Conservation (phyloP, 2,113 vertebrate species). For the Microcebus ravelobensis region DNA sequence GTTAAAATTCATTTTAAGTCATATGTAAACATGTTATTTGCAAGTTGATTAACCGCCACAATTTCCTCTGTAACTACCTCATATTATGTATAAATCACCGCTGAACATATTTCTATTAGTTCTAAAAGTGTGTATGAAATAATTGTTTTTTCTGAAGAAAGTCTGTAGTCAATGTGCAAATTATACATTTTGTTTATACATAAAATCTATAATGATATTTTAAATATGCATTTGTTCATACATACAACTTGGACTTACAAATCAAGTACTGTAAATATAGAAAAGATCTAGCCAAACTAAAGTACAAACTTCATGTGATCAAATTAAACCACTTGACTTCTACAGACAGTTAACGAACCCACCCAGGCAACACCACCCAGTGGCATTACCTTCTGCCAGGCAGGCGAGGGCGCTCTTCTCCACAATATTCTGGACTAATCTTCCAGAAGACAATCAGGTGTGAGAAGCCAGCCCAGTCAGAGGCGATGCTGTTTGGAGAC, state of each 20-base stretch:
- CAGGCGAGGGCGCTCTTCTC: slow-evolving; percentile 81
- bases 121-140: neutral
- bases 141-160: slow-evolving; percentile 57
- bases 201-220: slow-evolving; percentile 48
- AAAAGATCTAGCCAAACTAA: slow-evolving; percentile 41
- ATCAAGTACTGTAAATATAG: neutral
- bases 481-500: neutral
- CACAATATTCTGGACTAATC: slow-evolving; percentile 25
- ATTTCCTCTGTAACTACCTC: slow-evolving; percentile 46
- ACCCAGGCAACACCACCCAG: rapidly evolving
- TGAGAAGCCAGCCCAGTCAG: neutral
- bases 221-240: slow-evolving; percentile 60
- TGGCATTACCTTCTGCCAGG: slow-evolving; percentile 54
- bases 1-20: slow-evolving; percentile 60
- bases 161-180: neutral
- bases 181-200: slow-evolving; percentile 45
- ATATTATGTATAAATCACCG: slow-evolving; percentile 49
- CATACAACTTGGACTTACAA: slow-evolving; percentile 43
- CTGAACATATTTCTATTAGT: slow-evolving; percentile 9
- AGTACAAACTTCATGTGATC: neutral
- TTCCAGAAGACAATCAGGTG: neutral
- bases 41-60: slow-evolving; percentile 63
- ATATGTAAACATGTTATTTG: slow-evolving; percentile 44
- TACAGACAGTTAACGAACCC: neutral
- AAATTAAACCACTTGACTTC: slow-evolving; percentile 11